A percentile compares a stretch with the other conserved stretches of the same genome.
These are phyloP conservation scores for Carapus acus DNA, from an alignment of 2,797 vertebrate genomes.

Conservation along the genomic window DNA sequence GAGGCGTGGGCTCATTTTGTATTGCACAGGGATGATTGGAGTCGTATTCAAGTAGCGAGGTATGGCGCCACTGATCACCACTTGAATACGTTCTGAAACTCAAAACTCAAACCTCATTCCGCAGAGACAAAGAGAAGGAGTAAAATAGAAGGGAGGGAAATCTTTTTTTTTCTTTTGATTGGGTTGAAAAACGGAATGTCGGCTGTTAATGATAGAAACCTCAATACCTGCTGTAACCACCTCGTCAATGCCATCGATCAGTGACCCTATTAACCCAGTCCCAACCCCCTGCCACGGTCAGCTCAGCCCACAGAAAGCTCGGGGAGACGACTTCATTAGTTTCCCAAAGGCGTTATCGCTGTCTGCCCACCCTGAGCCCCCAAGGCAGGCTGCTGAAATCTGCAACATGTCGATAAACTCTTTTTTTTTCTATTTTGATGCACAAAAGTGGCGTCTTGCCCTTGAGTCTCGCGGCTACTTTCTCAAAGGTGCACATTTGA, in stretches of 20 bases:
- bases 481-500: background rate
- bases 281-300: slow-evolving; percentile 5
- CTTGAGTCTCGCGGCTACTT: background rate
- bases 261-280: slow-evolving; percentile 15
- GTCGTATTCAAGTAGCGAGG: too few species aligned
- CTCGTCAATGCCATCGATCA: slow-evolving; percentile 18
- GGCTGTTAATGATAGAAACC: slow-evolving; percentile 3
- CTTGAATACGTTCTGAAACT: too few species aligned
- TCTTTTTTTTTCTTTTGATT: too few species aligned
- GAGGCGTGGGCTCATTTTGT: too few species aligned
- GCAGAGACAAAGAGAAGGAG: too few species aligned
- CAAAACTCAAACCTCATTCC: too few species aligned
- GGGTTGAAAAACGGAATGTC: background rate
- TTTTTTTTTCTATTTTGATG: too few species aligned
- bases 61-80: too few species aligned
- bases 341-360: slow-evolving; percentile 10
- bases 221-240: slow-evolving; percentile 11
- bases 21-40: too few species aligned
- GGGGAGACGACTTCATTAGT: slow-evolving; percentile 12
- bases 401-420: too few species aligned
- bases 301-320: slow-evolving; percentile 9
- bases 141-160: too few species aligned
- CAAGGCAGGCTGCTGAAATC: too few species aligned
- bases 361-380: slow-evolving; percentile 1
- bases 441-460: background rate